phyloP scores from a whole-genome alignment of 2,888 invertebrate species.

The Reticulitermes lucifugus region DNA sequence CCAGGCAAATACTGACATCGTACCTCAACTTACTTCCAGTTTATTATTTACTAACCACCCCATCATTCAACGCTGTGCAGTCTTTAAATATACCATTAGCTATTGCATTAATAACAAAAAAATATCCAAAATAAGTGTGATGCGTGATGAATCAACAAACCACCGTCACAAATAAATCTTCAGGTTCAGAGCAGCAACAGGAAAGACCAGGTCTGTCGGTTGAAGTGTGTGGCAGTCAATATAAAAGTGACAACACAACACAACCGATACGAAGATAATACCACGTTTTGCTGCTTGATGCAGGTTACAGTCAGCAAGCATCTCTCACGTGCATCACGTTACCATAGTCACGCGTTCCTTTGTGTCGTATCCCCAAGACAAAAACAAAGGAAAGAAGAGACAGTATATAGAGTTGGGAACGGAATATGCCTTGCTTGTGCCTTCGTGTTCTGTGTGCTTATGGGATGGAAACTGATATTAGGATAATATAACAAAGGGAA shows the following conservation, averaged over 20 bases:
- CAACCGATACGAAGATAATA: neutral
- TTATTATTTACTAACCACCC: too few relatives aligned
- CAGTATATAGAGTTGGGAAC: too few relatives aligned
- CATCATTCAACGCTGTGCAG: too few relatives aligned
- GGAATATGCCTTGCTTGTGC: neutral
- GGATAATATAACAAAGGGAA: neutral
- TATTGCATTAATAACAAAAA: too few relatives aligned
- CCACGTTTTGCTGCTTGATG: neutral
- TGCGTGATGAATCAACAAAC: too few relatives aligned
- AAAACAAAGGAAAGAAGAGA: neutral
- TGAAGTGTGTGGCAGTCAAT: neutral
- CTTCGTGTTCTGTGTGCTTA: neutral
- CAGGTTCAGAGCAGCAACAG: too few relatives aligned
- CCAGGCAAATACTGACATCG: too few relatives aligned
- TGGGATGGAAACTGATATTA: neutral
- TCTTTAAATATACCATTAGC: too few relatives aligned
- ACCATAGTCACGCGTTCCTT: neutral
- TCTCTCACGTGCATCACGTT: neutral
- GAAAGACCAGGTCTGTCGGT: too few relatives aligned
- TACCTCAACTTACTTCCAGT: too few relatives aligned
- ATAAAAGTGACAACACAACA: neutral
- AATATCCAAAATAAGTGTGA: too few relatives aligned
- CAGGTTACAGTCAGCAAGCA: neutral
- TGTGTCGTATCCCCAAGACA: slow-evolving; percentile 1
- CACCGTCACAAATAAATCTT: too few relatives aligned